These are phyloP conservation scores for Trichonephila clavata DNA, from an alignment of 1,140 invertebrate genomes.

Conservation along the genomic window DNA sequence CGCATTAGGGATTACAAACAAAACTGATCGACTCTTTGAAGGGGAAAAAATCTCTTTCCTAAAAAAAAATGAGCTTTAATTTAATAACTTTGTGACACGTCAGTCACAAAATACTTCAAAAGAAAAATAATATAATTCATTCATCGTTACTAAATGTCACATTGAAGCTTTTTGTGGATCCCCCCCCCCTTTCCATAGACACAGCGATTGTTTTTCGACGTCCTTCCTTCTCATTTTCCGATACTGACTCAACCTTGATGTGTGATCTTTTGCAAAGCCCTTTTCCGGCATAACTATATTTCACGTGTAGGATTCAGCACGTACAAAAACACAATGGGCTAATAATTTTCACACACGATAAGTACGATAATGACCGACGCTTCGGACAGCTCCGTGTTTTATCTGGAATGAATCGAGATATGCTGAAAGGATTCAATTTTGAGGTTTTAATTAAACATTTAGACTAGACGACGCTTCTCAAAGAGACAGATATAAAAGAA, in stretches of 20 bases:
- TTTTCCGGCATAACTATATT: conserved; percentile 13
- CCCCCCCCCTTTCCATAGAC: not conserved
- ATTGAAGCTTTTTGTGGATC: not conserved
- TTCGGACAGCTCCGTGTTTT: not conserved
- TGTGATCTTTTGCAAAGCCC: not conserved
- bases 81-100: not conserved
- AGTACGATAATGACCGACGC: not conserved
- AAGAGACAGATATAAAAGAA: not conserved
- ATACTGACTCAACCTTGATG: conserved; percentile 19
- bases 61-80: not conserved
- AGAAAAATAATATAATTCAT: not conserved
- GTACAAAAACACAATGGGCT: not conserved
- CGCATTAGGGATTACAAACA: too few relatives aligned
- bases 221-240: conserved; percentile 1
- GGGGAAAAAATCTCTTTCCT: too few relatives aligned
- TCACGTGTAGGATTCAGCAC: not conserved
- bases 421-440: not conserved
- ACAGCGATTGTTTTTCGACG: not conserved
- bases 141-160: not conserved
- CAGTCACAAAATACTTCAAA: not conserved
- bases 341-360: conserved; percentile 6
- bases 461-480: not conserved
- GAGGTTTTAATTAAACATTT: not conserved
- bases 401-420: not conserved
- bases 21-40: too few relatives aligned